Conservation (phyloP, 2,888 invertebrate genomes). For the Sussaba pulchella region DNA sequence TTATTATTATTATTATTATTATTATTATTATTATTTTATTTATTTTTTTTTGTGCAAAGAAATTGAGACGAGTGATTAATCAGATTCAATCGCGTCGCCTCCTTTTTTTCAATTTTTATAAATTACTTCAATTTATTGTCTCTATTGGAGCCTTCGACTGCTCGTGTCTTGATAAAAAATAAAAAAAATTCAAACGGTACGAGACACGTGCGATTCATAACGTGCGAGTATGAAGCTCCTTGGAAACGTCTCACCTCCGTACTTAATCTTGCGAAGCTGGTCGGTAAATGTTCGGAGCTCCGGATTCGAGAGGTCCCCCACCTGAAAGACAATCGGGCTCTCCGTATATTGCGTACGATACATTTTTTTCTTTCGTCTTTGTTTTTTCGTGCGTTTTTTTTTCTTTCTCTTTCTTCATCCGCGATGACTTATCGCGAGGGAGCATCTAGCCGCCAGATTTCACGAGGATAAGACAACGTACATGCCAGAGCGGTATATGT, state of each 20-base stretch:
- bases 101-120: background rate
- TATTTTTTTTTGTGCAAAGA: background rate
- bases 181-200: background rate
- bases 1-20: too few relatives aligned
- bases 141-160: background rate
- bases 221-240: conserved; percentile 41
- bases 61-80: background rate
- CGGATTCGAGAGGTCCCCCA: conserved; percentile 96
- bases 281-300: conserved; percentile 96
- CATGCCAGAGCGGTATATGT: conserved; percentile 44
- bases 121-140: background rate
- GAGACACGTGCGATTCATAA: conserved; percentile 8
- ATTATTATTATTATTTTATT: too few relatives aligned
- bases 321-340: conserved; percentile 87
- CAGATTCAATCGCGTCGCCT: background rate
- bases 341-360: conserved; percentile 20
- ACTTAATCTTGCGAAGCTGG: conserved; percentile 95
- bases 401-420: conserved; percentile 61
- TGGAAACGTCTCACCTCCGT: conserved; percentile 89
- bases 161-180: conserved; percentile 1
- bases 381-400: conserved; percentile 13
- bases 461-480: conserved; percentile 61
- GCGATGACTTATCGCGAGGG: conserved; percentile 71
- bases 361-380: conserved; percentile 13
- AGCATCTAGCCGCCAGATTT: conserved; percentile 68